Percentiles rank a stretch among this genome's conserved stretches.
phyloP scores from a whole-genome alignment of 2,113 vertebrate species.

The Peucedramus taeniatus region DNA sequence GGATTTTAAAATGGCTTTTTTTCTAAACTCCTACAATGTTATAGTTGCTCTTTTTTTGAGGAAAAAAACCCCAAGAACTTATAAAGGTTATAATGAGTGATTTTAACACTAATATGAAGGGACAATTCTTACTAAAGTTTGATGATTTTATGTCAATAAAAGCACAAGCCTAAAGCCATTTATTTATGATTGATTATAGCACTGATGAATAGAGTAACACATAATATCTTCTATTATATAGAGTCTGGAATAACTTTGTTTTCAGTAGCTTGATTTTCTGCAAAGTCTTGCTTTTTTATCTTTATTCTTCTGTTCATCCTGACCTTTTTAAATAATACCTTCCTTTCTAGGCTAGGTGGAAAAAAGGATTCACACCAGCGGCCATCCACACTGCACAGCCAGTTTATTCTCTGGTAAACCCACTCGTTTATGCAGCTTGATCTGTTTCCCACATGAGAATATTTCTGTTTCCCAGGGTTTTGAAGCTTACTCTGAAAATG shows the following conservation, averaged over 20 bases:
- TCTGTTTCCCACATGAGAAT: neutral
- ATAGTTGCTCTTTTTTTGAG: neutral
- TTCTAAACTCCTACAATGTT: neutral
- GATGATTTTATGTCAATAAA: neutral
- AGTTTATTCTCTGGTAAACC: neutral
- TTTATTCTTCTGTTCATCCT: neutral
- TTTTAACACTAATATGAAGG: neutral
- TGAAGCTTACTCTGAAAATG: neutral
- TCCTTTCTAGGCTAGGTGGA: neutral
- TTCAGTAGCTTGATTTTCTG: neutral
- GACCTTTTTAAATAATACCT: neutral
- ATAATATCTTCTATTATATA: neutral
- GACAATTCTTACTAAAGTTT: neutral
- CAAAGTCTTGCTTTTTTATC: neutral
- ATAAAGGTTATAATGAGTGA: neutral
- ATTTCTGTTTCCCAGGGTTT: neutral
- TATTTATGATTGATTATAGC: neutral
- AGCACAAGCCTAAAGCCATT: neutral
- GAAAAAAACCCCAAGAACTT: accelerated
- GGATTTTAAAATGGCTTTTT: neutral
- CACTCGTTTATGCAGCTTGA: neutral
- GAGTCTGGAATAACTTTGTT: neutral
- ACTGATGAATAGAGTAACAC: neutral
- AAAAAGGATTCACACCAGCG: neutral
- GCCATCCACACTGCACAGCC: neutral